These are phyloP conservation scores for Natrix natrix DNA, from an alignment of 2,797 vertebrate genomes.

Conservation along the genomic window DNA sequence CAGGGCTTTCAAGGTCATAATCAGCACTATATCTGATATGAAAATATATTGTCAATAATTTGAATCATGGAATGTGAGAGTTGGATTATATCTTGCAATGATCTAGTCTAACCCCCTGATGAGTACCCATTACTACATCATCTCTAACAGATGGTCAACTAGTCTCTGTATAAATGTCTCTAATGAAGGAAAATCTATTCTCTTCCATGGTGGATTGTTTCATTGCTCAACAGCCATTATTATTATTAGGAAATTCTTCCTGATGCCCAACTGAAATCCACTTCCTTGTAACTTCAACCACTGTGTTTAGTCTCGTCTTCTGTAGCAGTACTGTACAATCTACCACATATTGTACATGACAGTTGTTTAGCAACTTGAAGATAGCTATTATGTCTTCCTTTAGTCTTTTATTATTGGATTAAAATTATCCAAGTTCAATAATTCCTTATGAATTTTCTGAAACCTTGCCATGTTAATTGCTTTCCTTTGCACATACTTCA, in stretches of 20 bases:
- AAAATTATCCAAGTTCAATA: neutral
- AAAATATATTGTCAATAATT: neutral
- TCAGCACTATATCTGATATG: neutral
- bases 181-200: neutral
- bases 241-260: neutral
- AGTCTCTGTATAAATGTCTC: neutral
- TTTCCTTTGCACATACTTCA: neutral
- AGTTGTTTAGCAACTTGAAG: neutral
- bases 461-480: neutral
- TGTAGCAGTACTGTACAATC: neutral
- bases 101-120: neutral
- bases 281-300: neutral
- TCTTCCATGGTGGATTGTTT: neutral
- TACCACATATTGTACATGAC: neutral
- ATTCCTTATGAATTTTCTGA: neutral
- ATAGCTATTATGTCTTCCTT: neutral
- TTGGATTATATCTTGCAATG: neutral
- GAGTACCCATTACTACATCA: neutral
- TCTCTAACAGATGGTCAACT: neutral
- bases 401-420: neutral
- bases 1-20: neutral
- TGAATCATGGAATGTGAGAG: neutral
- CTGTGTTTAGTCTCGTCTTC: neutral
- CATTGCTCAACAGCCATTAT: neutral
- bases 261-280: neutral